These are phyloP conservation scores for Propithecus perrieri DNA, from an alignment of 2,797 vertebrate genomes.

Conservation along the genomic window DNA sequence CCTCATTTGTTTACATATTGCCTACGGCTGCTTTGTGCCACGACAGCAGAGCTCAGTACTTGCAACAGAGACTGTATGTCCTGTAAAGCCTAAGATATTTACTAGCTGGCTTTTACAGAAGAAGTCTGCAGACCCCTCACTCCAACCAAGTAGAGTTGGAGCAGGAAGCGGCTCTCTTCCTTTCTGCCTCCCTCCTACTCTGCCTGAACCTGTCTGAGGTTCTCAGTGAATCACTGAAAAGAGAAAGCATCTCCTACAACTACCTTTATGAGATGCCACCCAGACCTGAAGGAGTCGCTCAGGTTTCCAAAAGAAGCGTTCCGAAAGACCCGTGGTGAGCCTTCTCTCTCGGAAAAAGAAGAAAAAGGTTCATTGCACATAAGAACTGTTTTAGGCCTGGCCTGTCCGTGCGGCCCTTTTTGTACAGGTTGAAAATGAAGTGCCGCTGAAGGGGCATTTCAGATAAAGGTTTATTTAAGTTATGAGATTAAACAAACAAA, in stretches of 20 bases:
- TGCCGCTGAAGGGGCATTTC: constrained; percentile 16
- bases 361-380: not conserved
- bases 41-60: not conserved
- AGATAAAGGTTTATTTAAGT: constrained; percentile 64
- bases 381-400: not conserved
- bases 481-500: constrained; percentile 45
- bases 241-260: not conserved
- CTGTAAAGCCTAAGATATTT: not conserved
- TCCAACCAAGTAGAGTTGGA: not conserved
- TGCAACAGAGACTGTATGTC: not conserved
- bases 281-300: not conserved
- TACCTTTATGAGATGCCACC: not conserved
- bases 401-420: not conserved
- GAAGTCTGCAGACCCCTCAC: not conserved
- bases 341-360: not conserved
- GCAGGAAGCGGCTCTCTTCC: not conserved
- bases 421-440: constrained; percentile 17
- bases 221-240: not conserved
- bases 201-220: not conserved
- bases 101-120: not conserved
- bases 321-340: not conserved
- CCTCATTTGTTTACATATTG: not conserved
- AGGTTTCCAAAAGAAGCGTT: not conserved
- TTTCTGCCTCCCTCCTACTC: not conserved
- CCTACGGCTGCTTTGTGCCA: not conserved